Base-by-base conservation (phyloP, 2,113 vertebrate species). In the Eulemur rufifrons region DNA sequence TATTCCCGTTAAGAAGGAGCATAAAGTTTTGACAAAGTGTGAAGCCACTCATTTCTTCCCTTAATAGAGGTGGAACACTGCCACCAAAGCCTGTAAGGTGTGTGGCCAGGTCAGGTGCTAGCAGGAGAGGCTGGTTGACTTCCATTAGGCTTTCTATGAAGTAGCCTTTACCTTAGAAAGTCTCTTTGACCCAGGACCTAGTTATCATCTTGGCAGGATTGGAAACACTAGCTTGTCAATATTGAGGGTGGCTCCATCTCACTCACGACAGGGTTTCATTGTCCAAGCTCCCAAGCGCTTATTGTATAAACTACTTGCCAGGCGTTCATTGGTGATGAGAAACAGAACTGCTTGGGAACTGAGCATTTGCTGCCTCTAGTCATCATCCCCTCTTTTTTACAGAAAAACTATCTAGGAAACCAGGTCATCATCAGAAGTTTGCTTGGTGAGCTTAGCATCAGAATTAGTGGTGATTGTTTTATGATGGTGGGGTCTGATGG, bases 21-120 rank as follows among this genome's bases (percentile, higher is more conserved):
- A 96, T 50, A 52, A 84, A 95, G 27, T n/a, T 77, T 86, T 93
- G 61, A 80, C 91, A 94, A 93, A 64, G 10, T 47, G 11, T 42
- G 29, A 89, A 7, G 77, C 3, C 4, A 45, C 69, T 17, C 29
- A 13, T 42, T 56, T 14, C n/a, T 80, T 96, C 11, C 23, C 23
- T 86, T 80, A 69, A 63, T 34, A 42, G 45, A 69, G 61, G 27
- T 63, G 73, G 47, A 78, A 29, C 18, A 63, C 8, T 88, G 56
- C 18, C 27, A 66, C 20, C 10, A 29, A 80, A 52, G 18, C 59
- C 69, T 88, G 15, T 64, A 56, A 47, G 54, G n/a, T 89, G 34
- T 77, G 14, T 81, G 45, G 64, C 27, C 32, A 95, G 71, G 64
- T 74, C 61, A 73, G 37, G 52, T 37, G n/a, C 63, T 93, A 86